Conservation (phyloP, 2,797 vertebrate species). For the Aythya fuligula region DNA sequence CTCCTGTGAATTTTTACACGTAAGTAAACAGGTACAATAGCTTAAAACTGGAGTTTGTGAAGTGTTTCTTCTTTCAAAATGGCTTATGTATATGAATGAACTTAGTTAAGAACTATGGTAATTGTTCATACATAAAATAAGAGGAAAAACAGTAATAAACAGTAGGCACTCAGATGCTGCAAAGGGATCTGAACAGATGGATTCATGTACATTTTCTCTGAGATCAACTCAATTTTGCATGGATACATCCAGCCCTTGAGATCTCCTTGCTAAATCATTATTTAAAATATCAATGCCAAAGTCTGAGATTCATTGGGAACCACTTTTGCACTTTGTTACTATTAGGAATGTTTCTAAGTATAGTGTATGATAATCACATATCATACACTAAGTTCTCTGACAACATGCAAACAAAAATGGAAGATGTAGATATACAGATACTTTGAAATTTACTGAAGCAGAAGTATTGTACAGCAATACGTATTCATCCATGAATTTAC, state of each 20-base stretch:
- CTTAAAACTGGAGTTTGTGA: not conserved
- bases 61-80: not conserved
- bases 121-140: not conserved
- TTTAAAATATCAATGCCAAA: not conserved
- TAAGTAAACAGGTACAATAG: not conserved
- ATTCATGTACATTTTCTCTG: not conserved
- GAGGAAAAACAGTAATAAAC: not conserved
- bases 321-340: not conserved
- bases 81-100: not conserved
- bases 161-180: not conserved
- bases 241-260: not conserved
- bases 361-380: constrained; percentile 33
- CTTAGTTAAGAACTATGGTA: not conserved
- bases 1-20: not conserved
- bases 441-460: constrained; percentile 14
- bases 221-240: not conserved
- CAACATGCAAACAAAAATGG: constrained; percentile 62
- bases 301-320: not conserved
- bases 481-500: not conserved
- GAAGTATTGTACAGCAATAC: not conserved
- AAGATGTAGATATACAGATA: constrained; percentile 37
- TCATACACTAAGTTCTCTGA: constrained; percentile 55
- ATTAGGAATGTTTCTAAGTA: not conserved
- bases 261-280: not conserved
- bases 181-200: not conserved